These are phyloP conservation scores for Mirza zaza DNA, from an alignment of 2,113 vertebrate genomes.

Conservation along the genomic window DNA sequence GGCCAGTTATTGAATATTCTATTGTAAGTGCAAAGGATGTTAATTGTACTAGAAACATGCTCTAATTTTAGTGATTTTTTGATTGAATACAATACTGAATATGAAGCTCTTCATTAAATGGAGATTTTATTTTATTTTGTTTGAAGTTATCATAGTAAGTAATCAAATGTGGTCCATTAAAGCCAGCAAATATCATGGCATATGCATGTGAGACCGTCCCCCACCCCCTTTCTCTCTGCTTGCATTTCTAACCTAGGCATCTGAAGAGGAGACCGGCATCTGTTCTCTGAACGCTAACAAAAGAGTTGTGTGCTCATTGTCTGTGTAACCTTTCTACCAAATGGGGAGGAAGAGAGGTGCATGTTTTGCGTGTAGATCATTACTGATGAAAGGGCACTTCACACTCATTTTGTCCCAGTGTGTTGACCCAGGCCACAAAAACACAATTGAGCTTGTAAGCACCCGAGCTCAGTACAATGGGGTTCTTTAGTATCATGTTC, in stretches of 20 bases:
- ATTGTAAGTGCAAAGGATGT: constrained; percentile 86
- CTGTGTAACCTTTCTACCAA: constrained; percentile 78
- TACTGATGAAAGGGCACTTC: constrained; percentile 83
- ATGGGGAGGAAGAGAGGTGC: constrained; percentile 76
- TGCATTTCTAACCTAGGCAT: constrained; percentile 84
- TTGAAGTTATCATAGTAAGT: constrained; percentile 89
- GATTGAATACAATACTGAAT: constrained; percentile 81
- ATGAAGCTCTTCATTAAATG: constrained; percentile 90
- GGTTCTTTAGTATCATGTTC: constrained; percentile 78
- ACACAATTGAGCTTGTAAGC: constrained; percentile 82
- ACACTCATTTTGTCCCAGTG: constrained; percentile 83
- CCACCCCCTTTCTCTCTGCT: constrained; percentile 60
- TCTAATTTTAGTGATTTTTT: constrained; percentile 90
- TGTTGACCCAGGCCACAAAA: constrained; percentile 82
- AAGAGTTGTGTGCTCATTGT: constrained; percentile 77
- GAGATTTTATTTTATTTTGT: constrained; percentile 94
- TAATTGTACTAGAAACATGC: constrained; percentile 88
- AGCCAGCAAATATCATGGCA: constrained; percentile 83
- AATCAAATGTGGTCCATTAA: constrained; percentile 90
- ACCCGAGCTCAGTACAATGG: constrained; percentile 77
- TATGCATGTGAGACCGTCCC: constrained; percentile 75
- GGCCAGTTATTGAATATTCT: constrained; percentile 91
- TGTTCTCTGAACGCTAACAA: constrained; percentile 81
- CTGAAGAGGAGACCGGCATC: constrained; percentile 85
- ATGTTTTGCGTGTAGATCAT: constrained; percentile 80